Percentiles rank a stretch among this genome's conserved stretches.
phyloP scores from a whole-genome alignment of 2,888 invertebrate genomes.

The Dusona sp. region DNA sequence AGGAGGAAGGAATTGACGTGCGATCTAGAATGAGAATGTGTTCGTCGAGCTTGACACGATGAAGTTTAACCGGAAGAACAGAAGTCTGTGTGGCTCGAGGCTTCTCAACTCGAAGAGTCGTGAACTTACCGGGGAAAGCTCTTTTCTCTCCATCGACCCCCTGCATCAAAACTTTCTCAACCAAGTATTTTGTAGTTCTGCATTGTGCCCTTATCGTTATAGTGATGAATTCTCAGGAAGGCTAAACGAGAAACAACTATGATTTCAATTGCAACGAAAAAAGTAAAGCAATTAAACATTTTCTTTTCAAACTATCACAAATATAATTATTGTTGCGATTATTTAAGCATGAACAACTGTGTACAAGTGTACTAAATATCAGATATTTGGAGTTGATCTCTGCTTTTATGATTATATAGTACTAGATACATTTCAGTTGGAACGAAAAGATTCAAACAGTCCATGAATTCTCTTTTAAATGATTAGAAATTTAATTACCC shows the following conservation, averaged over 20 bases:
- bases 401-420: too few species aligned
- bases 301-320: background rate
- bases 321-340: background rate
- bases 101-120: constrained; percentile 39
- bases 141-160: constrained; percentile 14
- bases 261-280: background rate
- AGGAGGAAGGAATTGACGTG: constrained; percentile 60
- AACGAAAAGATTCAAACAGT: too few species aligned
- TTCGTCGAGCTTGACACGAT: constrained; percentile 15
- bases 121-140: constrained; percentile 14
- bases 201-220: background rate
- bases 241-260: background rate
- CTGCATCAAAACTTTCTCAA: constrained; percentile 32
- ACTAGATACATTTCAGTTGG: too few species aligned
- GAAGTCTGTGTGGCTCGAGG: constrained; percentile 22
- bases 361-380: too few species aligned
- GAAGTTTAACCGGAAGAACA: constrained; percentile 39
- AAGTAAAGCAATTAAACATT: background rate
- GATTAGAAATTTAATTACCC: too few species aligned
- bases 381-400: too few species aligned
- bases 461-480: too few species aligned
- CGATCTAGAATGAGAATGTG: constrained; percentile 47
- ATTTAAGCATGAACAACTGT: too few species aligned
- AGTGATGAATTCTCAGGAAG: background rate
- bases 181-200: constrained; percentile 30